Evolutionary conservation across 2,888 invertebrate species (phyloP), one percentile per base, ranked within the genome.

Genomic region (Blastobasis lacticolella): DNA sequence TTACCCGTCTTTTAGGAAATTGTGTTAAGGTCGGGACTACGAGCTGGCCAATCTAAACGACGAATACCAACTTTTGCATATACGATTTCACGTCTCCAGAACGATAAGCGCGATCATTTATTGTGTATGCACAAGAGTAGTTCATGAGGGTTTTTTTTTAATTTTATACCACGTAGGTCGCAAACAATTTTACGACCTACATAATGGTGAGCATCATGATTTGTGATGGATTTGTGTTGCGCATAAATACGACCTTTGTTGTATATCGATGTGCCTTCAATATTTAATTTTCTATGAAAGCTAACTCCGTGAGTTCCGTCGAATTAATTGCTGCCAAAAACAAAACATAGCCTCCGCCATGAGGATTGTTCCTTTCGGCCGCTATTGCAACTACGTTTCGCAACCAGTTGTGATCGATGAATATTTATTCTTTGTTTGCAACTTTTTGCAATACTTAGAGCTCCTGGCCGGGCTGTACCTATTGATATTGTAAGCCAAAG

Each of bases 251-350:
- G 7, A 23, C 36, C 48, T 51, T 37, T 8, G 51, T 51, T 51
- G 38, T 10, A 44, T 47, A 44, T n/a, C 50, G 23, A 36, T 40
- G 50, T 50, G 10, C 50, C 45, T 23, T 40, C 10, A 46, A 38
- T 51, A 10, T 46, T 37, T 43, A 6, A 10, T 51, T 51, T 48
- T 51, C 48, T 37, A 51, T 44, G 48, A 48, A 47, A 9, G 44
- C 44, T 51, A 46, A 44, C n/a, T 48, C 45, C 38, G 36, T 51
- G 48, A 44, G 51, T 2, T 48, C 46, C 10, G 10, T n/a, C n/a
- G 44, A 44, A 10, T 44, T 46, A 36, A 46, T 36, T 4, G n/a
- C n/a, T n/a, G n/a, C n/a, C n/a, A n/a, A n/a, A n/a, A 40, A 40
- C 40, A 40, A 6, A 40, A 40, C 40, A 8, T 5, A 40, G 40